Percentiles rank a stretch among this genome's conserved stretches.
Conservation (phyloP, 2,113 vertebrate species). For the Ia io region DNA sequence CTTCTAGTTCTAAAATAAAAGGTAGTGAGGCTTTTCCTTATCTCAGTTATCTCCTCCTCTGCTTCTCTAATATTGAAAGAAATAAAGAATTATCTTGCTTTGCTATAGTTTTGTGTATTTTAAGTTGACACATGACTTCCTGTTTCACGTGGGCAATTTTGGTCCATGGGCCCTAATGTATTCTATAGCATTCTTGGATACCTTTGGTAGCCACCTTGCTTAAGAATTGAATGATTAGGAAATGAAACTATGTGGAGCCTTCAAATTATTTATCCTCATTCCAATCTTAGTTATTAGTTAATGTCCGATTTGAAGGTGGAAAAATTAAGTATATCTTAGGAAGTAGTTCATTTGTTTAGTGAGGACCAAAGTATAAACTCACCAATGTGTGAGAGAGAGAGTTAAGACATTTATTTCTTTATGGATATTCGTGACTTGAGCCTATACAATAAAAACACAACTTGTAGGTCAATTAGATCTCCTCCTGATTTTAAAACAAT, state of each 20-base stretch:
- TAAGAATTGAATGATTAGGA: neutral
- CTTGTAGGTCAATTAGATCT: neutral
- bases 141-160: neutral
- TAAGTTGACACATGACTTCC: neutral
- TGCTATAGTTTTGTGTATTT: neutral
- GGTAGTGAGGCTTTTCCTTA: neutral
- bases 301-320: neutral
- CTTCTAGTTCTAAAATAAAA: constrained; percentile 33
- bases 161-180: neutral
- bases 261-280: neutral
- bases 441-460: neutral
- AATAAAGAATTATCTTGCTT: neutral
- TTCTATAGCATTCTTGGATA: neutral
- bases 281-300: neutral
- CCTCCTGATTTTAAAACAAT: neutral
- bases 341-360: neutral
- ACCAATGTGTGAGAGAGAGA: neutral
- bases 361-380: neutral
- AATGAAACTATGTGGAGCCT: neutral
- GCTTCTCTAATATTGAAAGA: neutral
- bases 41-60: neutral
- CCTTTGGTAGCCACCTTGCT: neutral
- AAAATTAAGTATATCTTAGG: neutral
- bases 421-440: neutral
- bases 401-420: neutral